Evolutionary conservation across 2,888 invertebrate genomes (phyloP).

Genomic region (Incurvaria masculella): DNA sequence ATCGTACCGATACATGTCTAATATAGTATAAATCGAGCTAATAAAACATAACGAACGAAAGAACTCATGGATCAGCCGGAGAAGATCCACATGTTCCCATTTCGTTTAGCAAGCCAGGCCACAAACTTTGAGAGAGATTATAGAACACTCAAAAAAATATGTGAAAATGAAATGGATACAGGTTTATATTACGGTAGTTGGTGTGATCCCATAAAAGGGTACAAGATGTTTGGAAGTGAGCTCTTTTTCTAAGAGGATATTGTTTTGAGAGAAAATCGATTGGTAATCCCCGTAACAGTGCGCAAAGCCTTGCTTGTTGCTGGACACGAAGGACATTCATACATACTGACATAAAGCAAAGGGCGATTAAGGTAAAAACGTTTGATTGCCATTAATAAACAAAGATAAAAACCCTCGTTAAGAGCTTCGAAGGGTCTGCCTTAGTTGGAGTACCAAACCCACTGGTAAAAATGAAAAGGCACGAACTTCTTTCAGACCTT

Average conservation of each 20-base stretch:
- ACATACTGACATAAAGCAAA: too few species aligned
- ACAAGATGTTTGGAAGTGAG: not conserved
- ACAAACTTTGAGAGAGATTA: not conserved
- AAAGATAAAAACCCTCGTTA: constrained; percentile 12
- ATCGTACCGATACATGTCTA: constrained; percentile 13
- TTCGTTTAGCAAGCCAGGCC: constrained; percentile 1
- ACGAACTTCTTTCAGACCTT: constrained; percentile 14
- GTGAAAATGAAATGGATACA: not conserved
- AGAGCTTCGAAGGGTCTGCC: constrained; percentile 7
- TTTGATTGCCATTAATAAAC: constrained; percentile 18
- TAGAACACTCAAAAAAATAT: not conserved
- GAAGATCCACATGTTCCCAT: constrained; percentile 10
- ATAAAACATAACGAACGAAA: constrained; percentile 20
- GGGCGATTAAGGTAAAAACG: constrained; percentile 17
- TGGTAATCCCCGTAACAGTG: constrained; percentile 15
- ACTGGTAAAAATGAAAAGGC: constrained; percentile 15
- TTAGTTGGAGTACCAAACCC: constrained; percentile 4
- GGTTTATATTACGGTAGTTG: not conserved
- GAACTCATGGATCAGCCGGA: constrained; percentile 2
- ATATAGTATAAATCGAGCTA: constrained; percentile 13
- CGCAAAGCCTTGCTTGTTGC: constrained; percentile 12
- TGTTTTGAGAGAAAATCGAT: not conserved
- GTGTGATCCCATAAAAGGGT: not conserved
- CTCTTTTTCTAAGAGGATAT: not conserved
- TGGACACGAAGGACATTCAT: constrained; percentile 21